These are phyloP conservation scores for Embidobia sp. DNA, from an alignment of 2,888 invertebrate genomes.

Conservation along the genomic window DNA sequence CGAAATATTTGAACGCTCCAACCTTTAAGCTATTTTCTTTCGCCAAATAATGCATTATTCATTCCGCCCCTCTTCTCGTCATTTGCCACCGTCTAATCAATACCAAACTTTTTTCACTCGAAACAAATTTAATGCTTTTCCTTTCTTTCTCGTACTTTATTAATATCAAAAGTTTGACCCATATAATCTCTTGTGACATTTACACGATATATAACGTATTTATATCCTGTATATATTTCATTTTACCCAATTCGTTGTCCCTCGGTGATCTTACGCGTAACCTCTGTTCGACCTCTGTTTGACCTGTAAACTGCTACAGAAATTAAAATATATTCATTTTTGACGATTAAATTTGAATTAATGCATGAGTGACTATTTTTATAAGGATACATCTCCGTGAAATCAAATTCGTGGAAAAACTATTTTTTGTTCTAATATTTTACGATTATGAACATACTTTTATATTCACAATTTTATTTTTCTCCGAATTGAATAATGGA, in stretches of 20 bases:
- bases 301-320: conserved; percentile 5
- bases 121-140: background rate
- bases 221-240: conserved; percentile 21
- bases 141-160: too few relatives aligned
- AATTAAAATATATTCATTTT: conserved; percentile 1
- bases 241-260: conserved; percentile 23
- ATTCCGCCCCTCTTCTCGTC: conserved; percentile 4
- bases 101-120: background rate
- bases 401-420: too few relatives aligned
- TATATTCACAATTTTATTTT: too few relatives aligned
- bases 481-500: too few relatives aligned
- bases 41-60: conserved; percentile 45
- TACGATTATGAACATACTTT: too few relatives aligned
- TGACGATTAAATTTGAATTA: background rate
- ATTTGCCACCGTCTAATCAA: conserved; percentile 5
- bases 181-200: conserved; percentile 10
- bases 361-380: too few relatives aligned
- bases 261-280: conserved; percentile 9
- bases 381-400: too few relatives aligned
- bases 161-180: conserved; percentile 28
- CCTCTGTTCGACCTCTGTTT: conserved; percentile 4
- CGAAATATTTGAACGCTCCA: too few relatives aligned
- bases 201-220: conserved; percentile 17
- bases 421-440: too few relatives aligned
- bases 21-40: conserved; percentile 40